phyloP scores from a whole-genome alignment of 2,797 vertebrate genomes.

The Valencia hispanica region DNA sequence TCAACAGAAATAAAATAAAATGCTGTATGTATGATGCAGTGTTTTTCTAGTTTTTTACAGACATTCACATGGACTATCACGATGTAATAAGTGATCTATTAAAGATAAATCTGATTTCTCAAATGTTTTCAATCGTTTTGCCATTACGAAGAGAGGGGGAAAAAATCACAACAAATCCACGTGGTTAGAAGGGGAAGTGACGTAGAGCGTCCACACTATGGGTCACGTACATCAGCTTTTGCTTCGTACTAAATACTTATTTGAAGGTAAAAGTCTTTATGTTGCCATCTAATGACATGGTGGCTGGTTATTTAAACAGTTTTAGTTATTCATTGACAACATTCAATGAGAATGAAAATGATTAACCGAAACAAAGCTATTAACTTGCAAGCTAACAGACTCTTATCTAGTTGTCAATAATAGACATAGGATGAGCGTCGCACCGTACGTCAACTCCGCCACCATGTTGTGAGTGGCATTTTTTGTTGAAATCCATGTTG shows the following conservation, averaged over 20 bases:
- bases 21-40: slow-evolving; percentile 1
- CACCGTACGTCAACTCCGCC: background rate
- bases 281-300: rapidly evolving
- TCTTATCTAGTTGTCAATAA: background rate
- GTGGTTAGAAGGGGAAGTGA: slow-evolving; percentile 57
- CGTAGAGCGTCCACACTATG: slow-evolving; percentile 31
- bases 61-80: background rate
- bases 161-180: slow-evolving; percentile 63
- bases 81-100: background rate
- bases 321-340: background rate
- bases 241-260: background rate
- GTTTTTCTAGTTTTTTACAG: background rate
- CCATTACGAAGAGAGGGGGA: background rate
- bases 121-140: background rate
- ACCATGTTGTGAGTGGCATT: background rate
- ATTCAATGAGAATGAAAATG: background rate
- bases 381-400: slow-evolving; percentile 13
- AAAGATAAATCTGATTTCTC: background rate
- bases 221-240: slow-evolving; percentile 1
- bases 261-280: slow-evolving; percentile 17
- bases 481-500: background rate
- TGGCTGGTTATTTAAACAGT: background rate
- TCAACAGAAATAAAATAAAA: slow-evolving; percentile 50
- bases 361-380: slow-evolving; percentile 4
- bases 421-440: background rate